Evolutionary conservation across 2,888 invertebrate species (phyloP), one percentile per base, ranked within the genome.

Genomic region (Caenorhabditis afra): DNA sequence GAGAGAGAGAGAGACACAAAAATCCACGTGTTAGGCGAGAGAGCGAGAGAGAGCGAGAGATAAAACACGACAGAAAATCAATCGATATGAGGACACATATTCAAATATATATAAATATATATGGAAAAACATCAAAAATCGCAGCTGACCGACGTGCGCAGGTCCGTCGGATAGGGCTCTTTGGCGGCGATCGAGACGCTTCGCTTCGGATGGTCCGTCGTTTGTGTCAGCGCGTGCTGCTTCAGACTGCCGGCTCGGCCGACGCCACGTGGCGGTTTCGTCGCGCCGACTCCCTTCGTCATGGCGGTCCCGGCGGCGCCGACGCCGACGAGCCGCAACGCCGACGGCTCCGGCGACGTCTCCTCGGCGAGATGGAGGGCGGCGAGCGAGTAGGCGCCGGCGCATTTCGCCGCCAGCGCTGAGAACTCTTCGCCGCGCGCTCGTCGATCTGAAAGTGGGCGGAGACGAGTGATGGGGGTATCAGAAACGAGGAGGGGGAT

Each of bases 351-450:
- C n/a, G 81, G 76, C 7, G 59, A 55, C 22, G 37, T n/a, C 20
- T 70, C 71, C 61, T 81, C 80, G 23, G 64, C 64, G 57, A 85
- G 71, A 55, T 85, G 85, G 16, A 85, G 77, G n/a, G 85, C 85
- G 8, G 85, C 82, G 23, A 85, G 66, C 14, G 83, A 83, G 58
- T 84, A 85, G 61, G 85, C 83, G 29, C 84, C 84, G 16, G 84
- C 84, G 59, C 85, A 85, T 55, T 82, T 81, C 58, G 85, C 85
- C 35, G 85, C 82, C 76, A 85, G 47, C 18, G 76, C 80, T 12
- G 77, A 79, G 80, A 83, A 85, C 61, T 80, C 85, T 53, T 81
- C 79, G 23, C 80, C 80, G 20, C 82, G 77, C 45, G 77, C 70
- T 58, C 71, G 77, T 39, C 75, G 74, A 58, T 75, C 80, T 80